Evolutionary conservation across 1,140 invertebrate species (phyloP).

Genomic region (Micrasema longulum): DNA sequence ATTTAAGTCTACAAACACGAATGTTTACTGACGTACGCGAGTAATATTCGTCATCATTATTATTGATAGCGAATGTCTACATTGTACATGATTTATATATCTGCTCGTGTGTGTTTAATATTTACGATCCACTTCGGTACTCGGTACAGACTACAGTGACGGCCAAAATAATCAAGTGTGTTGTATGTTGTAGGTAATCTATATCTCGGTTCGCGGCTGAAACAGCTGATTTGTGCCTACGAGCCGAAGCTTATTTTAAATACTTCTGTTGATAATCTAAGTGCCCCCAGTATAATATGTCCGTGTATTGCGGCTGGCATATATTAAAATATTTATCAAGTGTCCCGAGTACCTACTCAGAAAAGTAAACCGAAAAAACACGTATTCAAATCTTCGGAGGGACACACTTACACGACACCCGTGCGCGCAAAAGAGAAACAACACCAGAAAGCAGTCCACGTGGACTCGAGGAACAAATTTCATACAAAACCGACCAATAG

Average conservation of each 20-base stretch:
- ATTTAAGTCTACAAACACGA: background rate
- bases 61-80: constrained; percentile 8
- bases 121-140: constrained; percentile 5
- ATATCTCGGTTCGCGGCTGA: constrained; percentile 10
- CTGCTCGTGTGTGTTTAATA: background rate
- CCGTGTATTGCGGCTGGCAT: constrained; percentile 40
- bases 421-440: constrained; percentile 38
- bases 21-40: too few relatives aligned
- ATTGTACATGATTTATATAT: constrained; percentile 10
- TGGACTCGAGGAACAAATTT: constrained; percentile 50
- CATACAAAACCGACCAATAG: constrained; percentile 53
- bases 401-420: constrained; percentile 24
- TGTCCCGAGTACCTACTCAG: constrained; percentile 51
- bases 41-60: background rate
- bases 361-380: constrained; percentile 47
- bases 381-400: constrained; percentile 28
- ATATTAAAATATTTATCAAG: constrained; percentile 55
- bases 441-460: constrained; percentile 41
- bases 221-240: constrained; percentile 31
- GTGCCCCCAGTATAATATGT: constrained; percentile 26
- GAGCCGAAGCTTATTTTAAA: constrained; percentile 36
- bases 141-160: too few relatives aligned
- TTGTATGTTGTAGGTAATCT: too few relatives aligned
- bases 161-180: constrained; percentile 24
- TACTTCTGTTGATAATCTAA: constrained; percentile 36